Base-by-base conservation (phyloP, 2,888 invertebrate species). In the Anoncus sp. region DNA sequence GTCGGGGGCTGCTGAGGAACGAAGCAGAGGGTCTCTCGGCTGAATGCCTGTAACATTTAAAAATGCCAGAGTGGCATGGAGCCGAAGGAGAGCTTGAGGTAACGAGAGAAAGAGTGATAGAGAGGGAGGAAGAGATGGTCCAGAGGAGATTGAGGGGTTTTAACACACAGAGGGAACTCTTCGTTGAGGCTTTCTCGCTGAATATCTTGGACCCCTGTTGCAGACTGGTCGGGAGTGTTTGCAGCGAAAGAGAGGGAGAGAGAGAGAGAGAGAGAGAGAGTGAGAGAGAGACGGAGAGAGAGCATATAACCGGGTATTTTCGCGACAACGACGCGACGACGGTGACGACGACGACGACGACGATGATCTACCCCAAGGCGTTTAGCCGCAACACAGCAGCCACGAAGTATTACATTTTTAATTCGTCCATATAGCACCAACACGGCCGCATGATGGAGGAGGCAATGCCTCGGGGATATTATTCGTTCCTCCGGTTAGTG, bases 1-100 rank as follows among this genome's bases (percentile, higher is more conserved):
- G 51, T 18, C 22, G 18, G 38, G 18, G 47, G 24, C 6, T 14
- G 40, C n/a, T 51, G 59, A 38, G 43, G 65, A 73, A 40, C 53
- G 55, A 66, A 47, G 65, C 60, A 24, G 49, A 78, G 74, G 40
- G 74, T 78, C 74, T 78, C 74, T 73, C 63, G 77, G 43, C 66
- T 78, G 77, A 78, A 78, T 78, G 74, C 77, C 65, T 55, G 74
- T 74, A 65, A 69, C 74, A 60, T 78, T 78, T 74, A 74, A 74
- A 78, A 78, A 78, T 78, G 59, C 77, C 66, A 18, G 77, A 70
- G 70, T 74, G 60, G 59, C 71, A 62, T 20, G 40, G 51, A 60
- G 45, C 16, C 51, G 57, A 35, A 38, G 47, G n/a, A 24, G 51
- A 40, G 67, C 14, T 57, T 43, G 38, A 60, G 7, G 22, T 43